A percentile compares a stretch with the other conserved stretches of the same genome.
Conservation (phyloP, 2,113 vertebrate genomes). For the Solea senegalensis region DNA sequence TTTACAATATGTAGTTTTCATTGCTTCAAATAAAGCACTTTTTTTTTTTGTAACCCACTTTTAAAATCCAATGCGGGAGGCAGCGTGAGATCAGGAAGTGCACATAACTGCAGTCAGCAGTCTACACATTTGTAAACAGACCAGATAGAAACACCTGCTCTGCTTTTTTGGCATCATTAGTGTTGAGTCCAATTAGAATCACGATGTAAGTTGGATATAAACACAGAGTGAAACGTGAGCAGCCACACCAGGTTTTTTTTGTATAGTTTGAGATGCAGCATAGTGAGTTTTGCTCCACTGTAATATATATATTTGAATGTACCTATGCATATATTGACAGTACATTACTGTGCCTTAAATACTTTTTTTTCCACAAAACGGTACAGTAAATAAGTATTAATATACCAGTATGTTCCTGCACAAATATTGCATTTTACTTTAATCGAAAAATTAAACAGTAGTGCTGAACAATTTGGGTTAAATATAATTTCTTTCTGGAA, state of each 20-base stretch:
- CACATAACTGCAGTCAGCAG: conserved; percentile 32
- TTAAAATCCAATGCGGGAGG: conserved; percentile 12
- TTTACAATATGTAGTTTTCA: too few species aligned
- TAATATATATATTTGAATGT: too few species aligned
- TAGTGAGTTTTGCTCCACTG: conserved; percentile 1
- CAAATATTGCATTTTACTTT: too few species aligned
- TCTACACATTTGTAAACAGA: conserved; percentile 45
- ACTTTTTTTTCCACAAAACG: too few species aligned
- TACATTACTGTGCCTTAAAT: neutral
- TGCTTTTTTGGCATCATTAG: conserved; percentile 71
- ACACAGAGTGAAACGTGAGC: conserved; percentile 41
- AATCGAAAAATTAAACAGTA: neutral
- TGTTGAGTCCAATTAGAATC: conserved; percentile 69
- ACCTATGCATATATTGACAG: neutral
- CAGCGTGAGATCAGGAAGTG: conserved; percentile 20
- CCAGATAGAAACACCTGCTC: conserved; percentile 49
- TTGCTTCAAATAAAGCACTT: neutral
- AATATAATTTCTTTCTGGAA: too few species aligned
- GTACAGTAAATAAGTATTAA: too few species aligned
- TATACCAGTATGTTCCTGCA: too few species aligned
- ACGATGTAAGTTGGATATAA: conserved; percentile 55
- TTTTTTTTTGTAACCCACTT: conserved; percentile 33
- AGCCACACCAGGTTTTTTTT: conserved; percentile 35
- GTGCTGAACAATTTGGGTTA: too few species aligned
- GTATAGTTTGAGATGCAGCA: conserved; percentile 44